Evolutionary conservation across 2,888 invertebrate genomes (phyloP).

Genomic region (Megaustenia siamemsis): DNA sequence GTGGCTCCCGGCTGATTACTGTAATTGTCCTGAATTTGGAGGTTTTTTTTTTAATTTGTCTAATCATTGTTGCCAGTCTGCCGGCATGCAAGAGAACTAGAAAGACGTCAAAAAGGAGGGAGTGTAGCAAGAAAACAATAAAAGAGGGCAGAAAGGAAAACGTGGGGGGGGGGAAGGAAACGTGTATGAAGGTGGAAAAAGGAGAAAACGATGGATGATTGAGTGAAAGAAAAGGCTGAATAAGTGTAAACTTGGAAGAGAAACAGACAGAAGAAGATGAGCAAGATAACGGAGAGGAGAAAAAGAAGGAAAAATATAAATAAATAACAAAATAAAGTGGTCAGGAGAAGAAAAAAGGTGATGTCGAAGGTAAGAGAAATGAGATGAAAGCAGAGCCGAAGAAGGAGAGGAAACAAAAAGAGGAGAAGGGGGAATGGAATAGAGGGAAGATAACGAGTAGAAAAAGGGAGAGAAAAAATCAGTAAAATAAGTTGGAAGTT

Average conservation of each 20-base stretch:
- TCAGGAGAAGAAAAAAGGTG: neutral
- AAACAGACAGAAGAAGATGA: neutral
- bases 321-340: neutral
- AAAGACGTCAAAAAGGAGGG: too few species aligned
- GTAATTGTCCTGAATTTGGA: too few species aligned
- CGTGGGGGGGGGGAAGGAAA: neutral
- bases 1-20: too few species aligned
- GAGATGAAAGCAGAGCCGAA: slow-evolving; percentile 26
- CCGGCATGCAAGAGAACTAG: too few species aligned
- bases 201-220: neutral
- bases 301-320: neutral
- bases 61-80: too few species aligned
- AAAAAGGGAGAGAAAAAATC: neutral
- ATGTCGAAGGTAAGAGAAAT: slow-evolving; percentile 2
- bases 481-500: neutral
- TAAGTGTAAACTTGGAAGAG: neutral
- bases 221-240: neutral
- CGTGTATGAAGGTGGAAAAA: neutral
- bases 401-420: neutral
- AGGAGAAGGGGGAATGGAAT: neutral
- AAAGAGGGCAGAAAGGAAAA: neutral
- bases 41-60: too few species aligned
- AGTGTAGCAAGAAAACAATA: neutral
- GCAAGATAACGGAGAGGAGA: neutral
- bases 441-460: neutral